Evolutionary conservation across 2,888 invertebrate genomes (phyloP), one percentile per base, ranked within the genome.

Genomic region (Lochmaea capreae): DNA sequence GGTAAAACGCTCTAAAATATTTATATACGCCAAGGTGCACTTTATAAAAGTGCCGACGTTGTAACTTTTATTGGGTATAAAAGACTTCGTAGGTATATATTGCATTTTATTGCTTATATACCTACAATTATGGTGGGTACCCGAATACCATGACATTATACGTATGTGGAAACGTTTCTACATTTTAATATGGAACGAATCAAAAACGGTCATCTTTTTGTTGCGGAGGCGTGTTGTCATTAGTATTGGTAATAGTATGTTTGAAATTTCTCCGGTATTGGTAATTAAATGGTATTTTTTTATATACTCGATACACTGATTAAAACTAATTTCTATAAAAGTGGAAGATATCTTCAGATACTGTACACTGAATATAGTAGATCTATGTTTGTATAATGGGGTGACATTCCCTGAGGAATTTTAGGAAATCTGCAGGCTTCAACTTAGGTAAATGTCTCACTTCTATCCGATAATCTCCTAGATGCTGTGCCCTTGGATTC

Each of bases 11-110:
- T 63, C 43, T 42, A 11, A 63, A 63, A 63, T 63, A 63, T 63
- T 63, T 43, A 43, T 63, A n/a, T 6, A 63, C 43, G 18, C 8
- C 18, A 43, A 18, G 62, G 43, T 43, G 16, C 10, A 63, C 42
- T 42, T 63, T 63, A 63, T 18, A 54, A 54, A 16, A 43, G 62
- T 43, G 43, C 18, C 62, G 62, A 18, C 43, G 43, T 18, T 43
- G 62, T 63, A 63, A 33, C 4, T 63, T 63, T 63, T 63, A 63
- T 63, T 43, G 16, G 62, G 18, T 63, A 63, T 63, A 43, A 63
- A 63, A 63, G 62, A 43, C 62, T 63, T 63, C 62, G 16, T 52
- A 6, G 12, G 8, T 52, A 10, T 14, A 61, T 62, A 63, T 43
- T 16, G 62, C 4, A 43, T 63, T 63, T 63, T 63, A 63, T 63